Conservation (phyloP, 2,797 vertebrate genomes). For the Australoheros facetus region DNA sequence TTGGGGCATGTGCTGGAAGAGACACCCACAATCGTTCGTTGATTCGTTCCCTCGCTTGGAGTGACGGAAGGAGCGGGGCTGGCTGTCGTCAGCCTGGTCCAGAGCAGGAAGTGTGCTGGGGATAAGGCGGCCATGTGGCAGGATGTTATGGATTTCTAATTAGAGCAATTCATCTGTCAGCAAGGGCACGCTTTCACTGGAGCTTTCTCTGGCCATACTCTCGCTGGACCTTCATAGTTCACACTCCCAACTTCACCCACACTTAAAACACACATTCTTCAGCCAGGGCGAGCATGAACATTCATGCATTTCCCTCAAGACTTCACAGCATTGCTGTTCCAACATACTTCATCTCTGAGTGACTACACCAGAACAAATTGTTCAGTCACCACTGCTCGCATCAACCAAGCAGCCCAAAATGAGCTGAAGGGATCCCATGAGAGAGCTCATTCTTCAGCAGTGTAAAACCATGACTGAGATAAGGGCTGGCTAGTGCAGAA, state of each 20-base stretch:
- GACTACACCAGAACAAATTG: slow-evolving; percentile 63
- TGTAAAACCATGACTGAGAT: slow-evolving; percentile 62
- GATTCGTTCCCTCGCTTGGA: slow-evolving; percentile 69
- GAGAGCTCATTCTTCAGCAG: slow-evolving; percentile 56
- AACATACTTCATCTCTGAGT: slow-evolving; percentile 43
- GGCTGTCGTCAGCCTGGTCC: slow-evolving; percentile 96
- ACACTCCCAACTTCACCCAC: slow-evolving; percentile 59
- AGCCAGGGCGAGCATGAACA: slow-evolving; percentile 43
- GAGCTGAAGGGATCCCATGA: slow-evolving; percentile 47
- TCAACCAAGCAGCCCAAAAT: slow-evolving; percentile 41
- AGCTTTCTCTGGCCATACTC: slow-evolving; percentile 75
- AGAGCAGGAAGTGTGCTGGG: slow-evolving; percentile 98
- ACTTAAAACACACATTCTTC: slow-evolving; percentile 57
- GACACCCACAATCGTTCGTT: slow-evolving; percentile 67
- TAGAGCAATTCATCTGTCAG: slow-evolving; percentile 99
- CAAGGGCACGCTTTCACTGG: slow-evolving; percentile 94
- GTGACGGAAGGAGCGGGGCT: slow-evolving; percentile 92
- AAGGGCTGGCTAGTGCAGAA: slow-evolving; percentile 45
- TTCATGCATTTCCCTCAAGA: slow-evolving; percentile 29
- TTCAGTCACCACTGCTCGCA: slow-evolving; percentile 55
- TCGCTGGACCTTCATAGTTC: slow-evolving; percentile 59
- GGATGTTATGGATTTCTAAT: slow-evolving; percentile 99
- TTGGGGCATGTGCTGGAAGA: slow-evolving; percentile 55
- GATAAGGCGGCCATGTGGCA: slow-evolving; percentile 99
- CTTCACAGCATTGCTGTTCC: slow-evolving; percentile 47